These are phyloP conservation scores for Sebastolobus alascanus DNA, from an alignment of 2,797 vertebrate genomes.

Conservation along the genomic window DNA sequence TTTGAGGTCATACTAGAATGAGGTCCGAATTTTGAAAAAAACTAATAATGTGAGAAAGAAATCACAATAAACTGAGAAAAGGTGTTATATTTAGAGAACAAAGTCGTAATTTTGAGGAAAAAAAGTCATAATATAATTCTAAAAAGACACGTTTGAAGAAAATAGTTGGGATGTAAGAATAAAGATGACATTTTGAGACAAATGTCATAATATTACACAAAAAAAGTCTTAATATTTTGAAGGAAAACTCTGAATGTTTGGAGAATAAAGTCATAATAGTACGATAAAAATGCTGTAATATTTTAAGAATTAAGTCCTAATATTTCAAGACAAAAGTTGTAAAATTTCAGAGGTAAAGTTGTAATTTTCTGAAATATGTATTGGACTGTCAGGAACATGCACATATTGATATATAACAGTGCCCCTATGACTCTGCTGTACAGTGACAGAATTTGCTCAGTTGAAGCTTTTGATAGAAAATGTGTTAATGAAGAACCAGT, in stretches of 20 bases:
- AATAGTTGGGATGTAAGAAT: background rate
- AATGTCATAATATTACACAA: background rate
- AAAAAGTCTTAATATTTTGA: background rate
- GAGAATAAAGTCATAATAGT: background rate
- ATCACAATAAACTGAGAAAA: background rate
- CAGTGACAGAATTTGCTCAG: conserved; percentile 12
- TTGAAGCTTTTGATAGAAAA: conserved; percentile 4
- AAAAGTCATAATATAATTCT: background rate
- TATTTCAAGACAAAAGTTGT: background rate
- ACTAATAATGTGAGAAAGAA: background rate
- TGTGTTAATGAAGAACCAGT: background rate
- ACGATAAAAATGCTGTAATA: background rate
- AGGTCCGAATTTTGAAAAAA: background rate
- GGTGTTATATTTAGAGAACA: background rate
- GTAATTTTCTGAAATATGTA: background rate
- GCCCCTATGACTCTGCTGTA: background rate
- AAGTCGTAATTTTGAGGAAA: background rate
- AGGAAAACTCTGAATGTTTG: background rate
- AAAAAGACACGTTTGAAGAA: background rate
- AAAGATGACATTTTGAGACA: background rate
- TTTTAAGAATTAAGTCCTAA: background rate
- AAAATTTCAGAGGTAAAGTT: background rate
- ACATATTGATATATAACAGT: background rate
- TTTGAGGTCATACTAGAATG: background rate
- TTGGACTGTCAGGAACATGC: background rate